phyloP scores from a whole-genome alignment of 2,797 vertebrate species.

The Scleropages formosus region DNA sequence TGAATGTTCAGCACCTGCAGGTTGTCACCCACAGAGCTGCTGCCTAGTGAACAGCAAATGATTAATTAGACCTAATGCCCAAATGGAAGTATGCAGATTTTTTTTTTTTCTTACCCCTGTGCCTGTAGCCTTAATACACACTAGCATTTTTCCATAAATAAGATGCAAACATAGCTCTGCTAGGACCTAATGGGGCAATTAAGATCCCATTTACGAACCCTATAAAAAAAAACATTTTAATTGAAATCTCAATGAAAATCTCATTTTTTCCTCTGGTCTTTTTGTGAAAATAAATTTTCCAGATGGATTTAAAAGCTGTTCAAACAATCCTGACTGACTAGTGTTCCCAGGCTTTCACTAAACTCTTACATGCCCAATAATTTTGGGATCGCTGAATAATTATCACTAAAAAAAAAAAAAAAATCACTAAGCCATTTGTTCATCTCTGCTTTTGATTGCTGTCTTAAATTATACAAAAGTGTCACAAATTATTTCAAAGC shows the following conservation, averaged over 20 bases:
- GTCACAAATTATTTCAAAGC: too few species aligned
- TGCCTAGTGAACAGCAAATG: background rate
- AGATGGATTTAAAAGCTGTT: conserved; percentile 12
- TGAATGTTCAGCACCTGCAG: background rate
- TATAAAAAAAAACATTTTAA: conserved; percentile 19
- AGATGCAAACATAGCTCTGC: background rate
- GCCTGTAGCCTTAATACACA: background rate
- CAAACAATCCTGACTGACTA: conserved; percentile 6
- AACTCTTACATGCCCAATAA: too few species aligned
- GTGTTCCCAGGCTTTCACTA: background rate
- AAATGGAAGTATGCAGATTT: background rate
- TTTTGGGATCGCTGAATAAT: too few species aligned
- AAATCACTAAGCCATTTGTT: too few species aligned
- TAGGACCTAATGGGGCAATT: background rate
- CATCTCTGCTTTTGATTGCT: too few species aligned
- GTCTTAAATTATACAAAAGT: too few species aligned
- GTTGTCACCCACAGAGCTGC: background rate
- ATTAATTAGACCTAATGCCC: background rate
- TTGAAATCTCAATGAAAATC: conserved; percentile 8
- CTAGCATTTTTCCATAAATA: background rate
- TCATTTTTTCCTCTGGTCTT: background rate
- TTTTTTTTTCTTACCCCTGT: background rate
- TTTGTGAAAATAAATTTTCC: conserved; percentile 3
- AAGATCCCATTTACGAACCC: conserved; percentile 18
- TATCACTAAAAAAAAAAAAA: too few species aligned